Evolutionary conservation across 2,113 vertebrate genomes (phyloP), one percentile per base, ranked within the genome.

Genomic region (Neotoma lepida): DNA sequence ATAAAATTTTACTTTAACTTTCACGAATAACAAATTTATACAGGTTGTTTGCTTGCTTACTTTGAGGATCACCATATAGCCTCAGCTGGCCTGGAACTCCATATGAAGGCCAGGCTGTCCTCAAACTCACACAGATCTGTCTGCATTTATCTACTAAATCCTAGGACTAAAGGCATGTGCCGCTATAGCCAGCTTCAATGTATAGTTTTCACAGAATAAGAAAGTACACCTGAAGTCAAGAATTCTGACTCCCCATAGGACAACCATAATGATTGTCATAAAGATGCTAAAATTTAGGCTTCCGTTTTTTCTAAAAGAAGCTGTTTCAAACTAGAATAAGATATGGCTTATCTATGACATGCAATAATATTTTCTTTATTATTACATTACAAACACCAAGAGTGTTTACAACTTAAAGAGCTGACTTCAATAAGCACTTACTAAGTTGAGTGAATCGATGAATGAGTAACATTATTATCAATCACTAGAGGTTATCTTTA

Each of bases 241-340:
- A 74, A 88, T 41, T 88, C 46, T 54, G 44, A 93, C 41, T 89
- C 15, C 13, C 44, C 46, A 93, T 88, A 74, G 70, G 2, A 63
- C 8, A 70, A 15, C 4, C 26, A 88, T 61, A 90, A 41, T 88
- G 2, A 76, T 2, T 54, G 10, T 7, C 6, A 6, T 63, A 80
- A 64, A 54, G 24, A 76, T 56, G 49, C 26, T 80, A 92, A 90
- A 93, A 86, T 88, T 22, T 92, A 86, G 61, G 20, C 66, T 88
- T 94, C 84, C 22, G 66, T 35, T 24, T 94, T 68, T 96, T 88
- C 33, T 56, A 39, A 86, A 94, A 46, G 24, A 81, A 89, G 24
- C 14, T 91, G 28, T 89, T 94, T 76, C 15, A 44, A 95, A 94
- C 86, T 86, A 94, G 82, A 74, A 6, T 15, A 86, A 91, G 1